Evolutionary conservation across 2,888 invertebrate species (phyloP), one percentile per base, ranked within the genome.

Genomic region (Amblyjoppa proteus): DNA sequence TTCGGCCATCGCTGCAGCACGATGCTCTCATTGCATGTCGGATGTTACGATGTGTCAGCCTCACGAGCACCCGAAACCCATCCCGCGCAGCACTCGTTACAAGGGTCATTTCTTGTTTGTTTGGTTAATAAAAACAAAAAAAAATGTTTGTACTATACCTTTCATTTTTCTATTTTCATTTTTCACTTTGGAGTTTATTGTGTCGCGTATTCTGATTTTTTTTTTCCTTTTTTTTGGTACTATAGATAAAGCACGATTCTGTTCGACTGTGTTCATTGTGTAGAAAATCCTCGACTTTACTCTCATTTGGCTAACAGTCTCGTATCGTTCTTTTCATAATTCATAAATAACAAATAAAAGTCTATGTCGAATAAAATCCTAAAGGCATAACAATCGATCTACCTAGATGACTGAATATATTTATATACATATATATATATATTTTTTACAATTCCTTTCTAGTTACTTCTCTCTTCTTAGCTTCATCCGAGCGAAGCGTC

Each of bases 401-500:
- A 56, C 11, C n/a, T 64, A 41, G 64, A 80, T 61, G 49, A 28
- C 51, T 34, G 13, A 70, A 53, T 56, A 25, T 20, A 25, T 20
- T 7, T 56, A 41, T 0, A 38, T 38, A 41, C 3, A 34, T 34
- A 6, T 41, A 41, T 41, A 41, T 41, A 5, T 41, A 41, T 41
- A 11, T 41, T 2, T 41, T 2, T 28, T 64, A 38, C 51, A 51
- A 76, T 20, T 25, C 3, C 34, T n/a, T 34, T 7, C 34, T 28
- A 31, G 13, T 31, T 64, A 11, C 25, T 34, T 49, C 16, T 34
- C n/a, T 11, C 34, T 34, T 20, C 61, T 28, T 25, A 49, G 51
- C 51, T 76, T 20, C 66, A 51, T 66, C 53, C 38, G 51, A 34
- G 31, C 51, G 25, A 41, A 53, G 66, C 64, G 75, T n/a, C n/a